phyloP scores from a whole-genome alignment of 2,113 vertebrate species.

The Candoia aspera region DNA sequence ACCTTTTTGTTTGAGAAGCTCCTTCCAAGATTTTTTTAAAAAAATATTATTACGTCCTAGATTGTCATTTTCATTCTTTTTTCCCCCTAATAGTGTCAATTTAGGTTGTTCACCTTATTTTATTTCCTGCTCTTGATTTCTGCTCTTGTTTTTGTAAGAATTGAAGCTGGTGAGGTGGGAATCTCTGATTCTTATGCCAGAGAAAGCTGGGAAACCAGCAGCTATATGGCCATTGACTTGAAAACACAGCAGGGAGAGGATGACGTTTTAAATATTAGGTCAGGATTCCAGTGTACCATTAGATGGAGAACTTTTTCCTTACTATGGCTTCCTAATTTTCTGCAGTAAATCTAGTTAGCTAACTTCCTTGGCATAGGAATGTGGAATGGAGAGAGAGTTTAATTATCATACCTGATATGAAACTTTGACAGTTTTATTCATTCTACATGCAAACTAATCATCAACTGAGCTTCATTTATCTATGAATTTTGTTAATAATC shows the following conservation, averaged over 20 bases:
- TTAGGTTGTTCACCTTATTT: conserved; percentile 27
- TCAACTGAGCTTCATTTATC: conserved; percentile 51
- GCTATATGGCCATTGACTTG: not conserved
- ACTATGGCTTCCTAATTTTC: not conserved
- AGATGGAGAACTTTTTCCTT: not conserved
- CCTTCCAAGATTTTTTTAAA: not conserved
- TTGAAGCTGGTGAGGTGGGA: not conserved
- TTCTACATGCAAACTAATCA: conserved; percentile 41
- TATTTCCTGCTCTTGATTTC: conserved; percentile 30
- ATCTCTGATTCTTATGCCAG: not conserved
- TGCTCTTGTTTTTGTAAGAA: conserved; percentile 1
- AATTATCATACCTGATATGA: not conserved
- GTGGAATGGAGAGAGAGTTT: not conserved
- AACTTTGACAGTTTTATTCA: not conserved
- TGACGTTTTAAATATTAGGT: not conserved
- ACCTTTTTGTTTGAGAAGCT: too few relatives aligned
- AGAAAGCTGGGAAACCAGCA: not conserved
- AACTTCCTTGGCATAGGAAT: not conserved
- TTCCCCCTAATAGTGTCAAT: not conserved
- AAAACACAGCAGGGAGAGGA: not conserved
- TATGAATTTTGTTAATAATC: conserved; percentile 50
- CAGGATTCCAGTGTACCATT: not conserved
- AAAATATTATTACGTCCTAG: not conserved
- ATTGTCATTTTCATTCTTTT: not conserved
- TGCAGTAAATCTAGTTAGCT: not conserved